Conservation (phyloP, 2,797 vertebrate species). For the Cossypha polioptera region DNA sequence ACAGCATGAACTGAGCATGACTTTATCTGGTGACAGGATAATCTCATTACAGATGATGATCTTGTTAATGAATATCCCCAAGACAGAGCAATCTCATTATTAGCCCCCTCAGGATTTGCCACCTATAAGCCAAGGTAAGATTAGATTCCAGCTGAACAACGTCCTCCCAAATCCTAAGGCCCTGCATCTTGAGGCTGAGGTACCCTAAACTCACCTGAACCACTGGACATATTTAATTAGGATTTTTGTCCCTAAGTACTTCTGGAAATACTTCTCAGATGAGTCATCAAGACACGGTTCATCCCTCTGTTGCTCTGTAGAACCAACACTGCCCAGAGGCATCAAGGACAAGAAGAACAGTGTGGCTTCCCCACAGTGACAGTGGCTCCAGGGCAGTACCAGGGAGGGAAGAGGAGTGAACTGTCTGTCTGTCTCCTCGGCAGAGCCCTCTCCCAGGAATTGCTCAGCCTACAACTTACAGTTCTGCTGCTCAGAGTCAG, state of each 20-base stretch:
- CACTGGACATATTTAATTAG: not conserved
- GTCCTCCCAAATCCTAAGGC: not conserved
- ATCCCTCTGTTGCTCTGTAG: not conserved
- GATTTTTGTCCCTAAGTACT: not conserved
- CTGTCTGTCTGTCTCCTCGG: not conserved
- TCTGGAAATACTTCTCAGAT: not conserved
- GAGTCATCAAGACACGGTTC: not conserved
- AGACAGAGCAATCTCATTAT: conserved; percentile 71
- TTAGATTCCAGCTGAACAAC: not conserved
- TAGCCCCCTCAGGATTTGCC: conserved; percentile 69
- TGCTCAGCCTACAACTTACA: not conserved
- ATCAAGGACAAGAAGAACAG: not conserved
- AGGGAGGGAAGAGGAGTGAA: not conserved
- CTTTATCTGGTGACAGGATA: conserved; percentile 67
- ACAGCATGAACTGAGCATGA: conserved; percentile 45
- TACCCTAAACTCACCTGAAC: not conserved
- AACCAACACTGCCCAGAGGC: not conserved
- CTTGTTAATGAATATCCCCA: conserved; percentile 71
- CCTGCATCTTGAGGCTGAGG: not conserved
- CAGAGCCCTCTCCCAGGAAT: not conserved
- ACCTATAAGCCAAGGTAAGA: conserved; percentile 48
- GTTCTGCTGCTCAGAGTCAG: not conserved
- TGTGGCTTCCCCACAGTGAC: not conserved
- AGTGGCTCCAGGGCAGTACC: not conserved
- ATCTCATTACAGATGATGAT: conserved; percentile 73